These are phyloP conservation scores for Myotis pilosus DNA, from an alignment of 2,797 vertebrate genomes.

Conservation along the genomic window DNA sequence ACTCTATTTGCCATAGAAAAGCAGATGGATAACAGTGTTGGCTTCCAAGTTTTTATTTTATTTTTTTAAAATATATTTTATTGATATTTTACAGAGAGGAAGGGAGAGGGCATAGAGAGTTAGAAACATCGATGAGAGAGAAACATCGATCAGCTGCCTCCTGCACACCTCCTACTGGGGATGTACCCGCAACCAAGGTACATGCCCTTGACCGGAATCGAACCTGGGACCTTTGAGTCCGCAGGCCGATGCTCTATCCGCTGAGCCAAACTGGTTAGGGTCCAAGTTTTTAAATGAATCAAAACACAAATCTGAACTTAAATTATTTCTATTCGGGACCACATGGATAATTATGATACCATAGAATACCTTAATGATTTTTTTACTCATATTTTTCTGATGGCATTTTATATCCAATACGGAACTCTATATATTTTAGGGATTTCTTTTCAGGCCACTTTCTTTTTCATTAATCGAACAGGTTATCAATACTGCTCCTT, in stretches of 20 bases:
- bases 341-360: neutral
- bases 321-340: neutral
- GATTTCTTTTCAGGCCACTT: neutral
- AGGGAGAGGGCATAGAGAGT: no score
- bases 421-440: neutral
- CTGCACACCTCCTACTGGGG: no score
- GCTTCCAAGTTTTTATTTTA: neutral
- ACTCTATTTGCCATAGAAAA: neutral
- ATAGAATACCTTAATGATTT: neutral
- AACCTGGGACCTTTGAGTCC: no score
- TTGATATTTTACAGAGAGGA: no score
- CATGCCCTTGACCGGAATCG: no score
- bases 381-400: neutral
- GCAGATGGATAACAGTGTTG: neutral
- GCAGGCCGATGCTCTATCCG: no score
- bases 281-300: neutral
- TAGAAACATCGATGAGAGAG: no score
- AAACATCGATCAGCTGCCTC: no score
- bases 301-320: neutral
- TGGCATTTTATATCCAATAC: neutral
- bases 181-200: no score
- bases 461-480: neutral
- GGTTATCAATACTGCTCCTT: neutral
- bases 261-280: no score
- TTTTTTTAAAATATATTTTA: no score